A percentile compares a stretch with the other conserved stretches of the same genome.
Conservation (phyloP, 2,888 invertebrate genomes). For the Parasteatoda lunata region DNA sequence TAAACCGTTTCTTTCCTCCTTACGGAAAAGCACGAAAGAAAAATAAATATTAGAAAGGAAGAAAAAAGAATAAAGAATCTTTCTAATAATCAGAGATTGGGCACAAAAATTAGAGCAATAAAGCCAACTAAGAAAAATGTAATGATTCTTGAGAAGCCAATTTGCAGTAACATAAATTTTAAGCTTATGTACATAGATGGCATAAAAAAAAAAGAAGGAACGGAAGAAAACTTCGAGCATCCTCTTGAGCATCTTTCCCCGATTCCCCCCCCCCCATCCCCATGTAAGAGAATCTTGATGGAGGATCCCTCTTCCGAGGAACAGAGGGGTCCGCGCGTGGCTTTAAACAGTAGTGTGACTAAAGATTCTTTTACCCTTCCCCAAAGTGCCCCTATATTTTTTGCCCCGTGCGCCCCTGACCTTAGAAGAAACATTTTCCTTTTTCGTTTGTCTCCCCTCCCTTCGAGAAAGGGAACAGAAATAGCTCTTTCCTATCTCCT, state of each 20-base stretch:
- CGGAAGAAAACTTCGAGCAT: neutral
- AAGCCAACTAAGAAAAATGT: conserved; percentile 9
- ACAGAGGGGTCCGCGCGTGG: conserved; percentile 36
- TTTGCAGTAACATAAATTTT: conserved; percentile 55
- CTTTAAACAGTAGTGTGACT: conserved; percentile 43
- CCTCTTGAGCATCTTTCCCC: neutral
- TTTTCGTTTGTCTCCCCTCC: neutral
- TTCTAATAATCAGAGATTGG: conserved; percentile 46
- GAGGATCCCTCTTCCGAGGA: conserved; percentile 30
- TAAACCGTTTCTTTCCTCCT: too few species aligned
- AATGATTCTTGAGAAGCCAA: conserved; percentile 46
- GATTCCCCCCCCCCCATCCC: neutral
- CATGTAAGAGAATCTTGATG: conserved; percentile 34
- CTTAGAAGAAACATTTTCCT: conserved; percentile 27
- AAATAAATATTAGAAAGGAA: neutral
- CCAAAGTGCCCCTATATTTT: conserved; percentile 48
- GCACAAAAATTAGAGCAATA: conserved; percentile 57
- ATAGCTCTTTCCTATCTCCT: conserved; percentile 26
- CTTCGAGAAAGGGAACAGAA: conserved; percentile 20
- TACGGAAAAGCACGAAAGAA: neutral
- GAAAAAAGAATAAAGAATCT: neutral
- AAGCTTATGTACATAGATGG: conserved; percentile 45
- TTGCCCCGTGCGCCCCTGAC: conserved; percentile 49
- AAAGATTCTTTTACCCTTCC: conserved; percentile 38
- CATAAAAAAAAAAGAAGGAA: conserved; percentile 23